These are phyloP conservation scores for Rhynchophorus ferrugineus DNA, from an alignment of 1,140 invertebrate genomes.

Conservation along the genomic window DNA sequence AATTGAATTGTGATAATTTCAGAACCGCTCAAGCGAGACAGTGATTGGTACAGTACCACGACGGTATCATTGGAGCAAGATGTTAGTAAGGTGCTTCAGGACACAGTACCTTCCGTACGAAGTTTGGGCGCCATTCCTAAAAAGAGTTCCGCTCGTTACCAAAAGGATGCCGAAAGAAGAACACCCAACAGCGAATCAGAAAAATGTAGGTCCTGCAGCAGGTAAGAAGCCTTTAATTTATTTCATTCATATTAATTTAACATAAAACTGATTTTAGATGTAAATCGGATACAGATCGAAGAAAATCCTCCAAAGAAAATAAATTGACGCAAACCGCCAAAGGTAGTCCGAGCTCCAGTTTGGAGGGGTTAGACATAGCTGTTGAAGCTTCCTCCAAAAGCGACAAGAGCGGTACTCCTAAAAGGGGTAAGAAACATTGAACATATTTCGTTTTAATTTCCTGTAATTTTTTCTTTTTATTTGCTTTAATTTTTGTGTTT, in stretches of 20 bases:
- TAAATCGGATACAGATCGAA: slow-evolving; percentile 18
- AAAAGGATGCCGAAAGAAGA: slow-evolving; percentile 22
- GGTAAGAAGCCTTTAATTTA: slow-evolving; percentile 20
- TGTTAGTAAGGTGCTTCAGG: slow-evolving; percentile 39
- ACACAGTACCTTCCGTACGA: slow-evolving; percentile 35
- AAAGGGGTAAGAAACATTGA: slow-evolving; percentile 14
- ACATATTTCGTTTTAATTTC: not conserved
- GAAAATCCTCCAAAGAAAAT: slow-evolving; percentile 34
- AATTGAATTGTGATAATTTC: too few relatives aligned
- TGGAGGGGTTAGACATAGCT: slow-evolving; percentile 38
- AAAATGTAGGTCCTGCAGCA: slow-evolving; percentile 30
- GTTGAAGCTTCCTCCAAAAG: slow-evolving; percentile 17
- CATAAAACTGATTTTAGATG: slow-evolving; percentile 15
- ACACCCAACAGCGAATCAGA: slow-evolving; percentile 38
- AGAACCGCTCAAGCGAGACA: slow-evolving; percentile 44
- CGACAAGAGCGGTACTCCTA: slow-evolving; percentile 22
- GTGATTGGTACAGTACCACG: slow-evolving; percentile 48
- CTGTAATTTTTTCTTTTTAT: not conserved
- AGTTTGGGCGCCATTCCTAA: slow-evolving; percentile 70
- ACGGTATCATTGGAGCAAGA: slow-evolving; percentile 50
- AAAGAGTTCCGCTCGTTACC: slow-evolving; percentile 40
- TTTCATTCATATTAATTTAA: too few relatives aligned
- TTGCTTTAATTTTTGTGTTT: not conserved
- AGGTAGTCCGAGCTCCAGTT: slow-evolving; percentile 25
- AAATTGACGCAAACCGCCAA: slow-evolving; percentile 35